These are phyloP conservation scores for Notolabrus celidotus DNA, from an alignment of 2,797 vertebrate genomes.

Conservation along the genomic window DNA sequence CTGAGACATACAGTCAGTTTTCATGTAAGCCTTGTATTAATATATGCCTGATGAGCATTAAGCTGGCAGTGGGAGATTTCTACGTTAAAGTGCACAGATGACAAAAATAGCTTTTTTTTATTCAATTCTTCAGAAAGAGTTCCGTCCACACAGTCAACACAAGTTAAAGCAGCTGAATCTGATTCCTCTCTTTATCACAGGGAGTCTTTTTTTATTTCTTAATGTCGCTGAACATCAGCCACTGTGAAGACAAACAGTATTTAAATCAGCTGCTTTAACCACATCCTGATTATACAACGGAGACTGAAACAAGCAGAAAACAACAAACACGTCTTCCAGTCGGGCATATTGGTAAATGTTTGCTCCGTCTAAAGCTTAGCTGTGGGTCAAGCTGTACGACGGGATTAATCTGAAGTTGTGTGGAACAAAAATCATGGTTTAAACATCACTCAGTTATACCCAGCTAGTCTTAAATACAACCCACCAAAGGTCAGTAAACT, in stretches of 20 bases:
- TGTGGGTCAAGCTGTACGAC: background rate
- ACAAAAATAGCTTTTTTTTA: background rate
- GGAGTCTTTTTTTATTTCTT: background rate
- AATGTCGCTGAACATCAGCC: conserved; percentile 18
- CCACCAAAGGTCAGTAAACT: background rate
- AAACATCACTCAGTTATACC: background rate
- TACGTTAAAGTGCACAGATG: conserved; percentile 1
- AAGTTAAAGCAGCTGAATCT: background rate
- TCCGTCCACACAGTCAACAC: background rate
- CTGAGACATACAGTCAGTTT: background rate
- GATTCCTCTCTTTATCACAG: background rate
- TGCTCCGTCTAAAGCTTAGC: background rate
- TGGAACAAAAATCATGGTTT: background rate
- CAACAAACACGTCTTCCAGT: background rate
- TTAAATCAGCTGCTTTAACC: background rate
- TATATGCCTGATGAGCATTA: conserved; percentile 9
- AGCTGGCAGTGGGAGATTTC: conserved; percentile 1
- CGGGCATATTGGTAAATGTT: background rate
- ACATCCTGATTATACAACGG: background rate
- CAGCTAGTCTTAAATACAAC: background rate
- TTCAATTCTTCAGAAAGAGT: background rate
- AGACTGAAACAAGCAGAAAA: background rate
- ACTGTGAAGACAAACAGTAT: conserved; percentile 15
- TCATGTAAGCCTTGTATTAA: conserved; percentile 11
- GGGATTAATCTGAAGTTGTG: background rate